Conservation (phyloP, 1,140 invertebrate genomes). For the Drosophila sucinea region DNA sequence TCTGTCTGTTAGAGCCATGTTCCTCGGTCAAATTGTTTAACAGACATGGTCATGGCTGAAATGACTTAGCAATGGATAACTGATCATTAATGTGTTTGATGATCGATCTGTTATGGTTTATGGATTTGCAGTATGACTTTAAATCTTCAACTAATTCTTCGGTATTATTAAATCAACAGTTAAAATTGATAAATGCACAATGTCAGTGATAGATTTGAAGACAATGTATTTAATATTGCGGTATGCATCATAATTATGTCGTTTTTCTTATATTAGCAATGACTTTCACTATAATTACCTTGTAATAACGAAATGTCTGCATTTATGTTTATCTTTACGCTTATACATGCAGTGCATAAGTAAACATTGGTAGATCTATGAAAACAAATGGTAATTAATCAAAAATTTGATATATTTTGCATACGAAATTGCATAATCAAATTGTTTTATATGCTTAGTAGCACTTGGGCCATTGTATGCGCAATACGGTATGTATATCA, state of each 20-base stretch:
- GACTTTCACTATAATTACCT: conserved; percentile 18
- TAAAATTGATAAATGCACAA: background rate
- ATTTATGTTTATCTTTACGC: background rate
- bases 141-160: background rate
- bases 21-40: conserved; percentile 5
- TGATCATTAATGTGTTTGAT: background rate
- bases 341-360: background rate
- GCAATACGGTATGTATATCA: conserved; percentile 7
- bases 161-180: background rate
- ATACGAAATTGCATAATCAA: conserved; percentile 27
- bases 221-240: conserved; percentile 9
- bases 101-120: background rate
- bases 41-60: background rate
- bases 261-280: conserved; percentile 12
- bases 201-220: background rate
- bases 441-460: conserved; percentile 22
- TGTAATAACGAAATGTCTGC: background rate
- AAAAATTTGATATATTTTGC: conserved; percentile 16
- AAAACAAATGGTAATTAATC: conserved; percentile 1
- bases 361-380: conserved; percentile 1
- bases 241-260: conserved; percentile 14
- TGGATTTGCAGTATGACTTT: background rate
- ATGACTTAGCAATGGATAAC: background rate
- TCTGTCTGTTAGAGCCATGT: background rate
- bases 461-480: background rate